Percentiles rank a stretch among this genome's conserved stretches.
phyloP scores from a whole-genome alignment of 2,113 vertebrate genomes.

The Lathamus discolor region DNA sequence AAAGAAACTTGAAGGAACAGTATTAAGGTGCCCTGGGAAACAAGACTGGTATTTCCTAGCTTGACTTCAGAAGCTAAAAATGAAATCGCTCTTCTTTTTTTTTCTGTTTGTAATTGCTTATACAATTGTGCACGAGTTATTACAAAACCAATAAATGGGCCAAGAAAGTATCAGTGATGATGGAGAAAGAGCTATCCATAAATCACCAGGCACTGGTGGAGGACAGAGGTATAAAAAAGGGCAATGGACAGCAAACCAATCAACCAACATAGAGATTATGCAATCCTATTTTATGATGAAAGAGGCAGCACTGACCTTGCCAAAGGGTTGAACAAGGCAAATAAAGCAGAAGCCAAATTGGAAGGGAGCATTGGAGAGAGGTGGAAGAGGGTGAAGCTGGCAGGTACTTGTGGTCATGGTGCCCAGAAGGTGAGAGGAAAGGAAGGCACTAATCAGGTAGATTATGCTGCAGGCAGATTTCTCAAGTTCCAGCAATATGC shows the following conservation, averaged over 20 bases:
- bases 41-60: constrained; percentile 7
- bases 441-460: background rate
- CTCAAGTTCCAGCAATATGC: background rate
- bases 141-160: background rate
- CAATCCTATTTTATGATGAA: background rate
- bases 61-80: constrained; percentile 24
- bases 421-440: background rate
- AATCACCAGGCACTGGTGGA: background rate
- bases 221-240: background rate
- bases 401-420: background rate
- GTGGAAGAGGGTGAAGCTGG: background rate
- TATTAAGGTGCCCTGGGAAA: background rate
- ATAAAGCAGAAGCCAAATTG: constrained; percentile 3
- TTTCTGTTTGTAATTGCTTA: constrained; percentile 21
- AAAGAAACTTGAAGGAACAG: background rate
- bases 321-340: background rate
- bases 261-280: background rate
- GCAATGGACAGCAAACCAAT: background rate
- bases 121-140: background rate
- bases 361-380: background rate
- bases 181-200: background rate
- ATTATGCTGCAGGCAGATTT: background rate
- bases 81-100: background rate
- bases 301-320: constrained; percentile 10
- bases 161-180: constrained; percentile 9